Conservation (phyloP, 1,140 invertebrate genomes). For the Diploscapter pachys region DNA sequence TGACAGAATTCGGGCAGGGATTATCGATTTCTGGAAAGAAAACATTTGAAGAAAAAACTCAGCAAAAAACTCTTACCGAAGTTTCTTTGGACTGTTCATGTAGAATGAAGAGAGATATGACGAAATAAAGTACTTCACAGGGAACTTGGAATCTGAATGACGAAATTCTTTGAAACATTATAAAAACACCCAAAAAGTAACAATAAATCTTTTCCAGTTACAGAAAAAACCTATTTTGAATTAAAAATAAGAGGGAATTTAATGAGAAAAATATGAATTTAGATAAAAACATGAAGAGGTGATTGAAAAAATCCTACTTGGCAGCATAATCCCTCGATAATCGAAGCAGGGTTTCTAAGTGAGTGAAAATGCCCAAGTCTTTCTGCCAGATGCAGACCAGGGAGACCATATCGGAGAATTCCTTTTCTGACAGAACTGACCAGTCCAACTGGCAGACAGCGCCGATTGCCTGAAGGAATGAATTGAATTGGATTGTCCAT, state of each 20-base stretch:
- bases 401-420: constrained; percentile 1
- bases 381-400: constrained; percentile 16
- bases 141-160: constrained; percentile 9
- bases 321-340: constrained; percentile 13
- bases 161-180: too few relatives aligned
- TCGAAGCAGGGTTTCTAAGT: constrained; percentile 24
- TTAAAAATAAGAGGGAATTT: too few relatives aligned
- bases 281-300: background rate
- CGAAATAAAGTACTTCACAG: constrained; percentile 12
- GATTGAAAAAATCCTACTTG: background rate
- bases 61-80: too few relatives aligned
- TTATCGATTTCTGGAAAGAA: constrained; percentile 5
- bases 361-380: background rate
- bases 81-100: too few relatives aligned
- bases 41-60: too few relatives aligned
- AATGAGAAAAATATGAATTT: too few relatives aligned
- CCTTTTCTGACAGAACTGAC: constrained; percentile 4
- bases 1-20: constrained; percentile 2
- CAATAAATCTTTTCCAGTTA: too few relatives aligned
- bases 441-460: constrained; percentile 23
- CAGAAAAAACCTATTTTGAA: too few relatives aligned
- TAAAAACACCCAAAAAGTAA: too few relatives aligned
- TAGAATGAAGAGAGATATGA: constrained; percentile 12
- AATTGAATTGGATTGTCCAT: too few relatives aligned
- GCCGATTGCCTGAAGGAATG: too few relatives aligned